Evolutionary conservation across 2,888 invertebrate species (phyloP).

Genomic region (Nemoura dubitans): DNA sequence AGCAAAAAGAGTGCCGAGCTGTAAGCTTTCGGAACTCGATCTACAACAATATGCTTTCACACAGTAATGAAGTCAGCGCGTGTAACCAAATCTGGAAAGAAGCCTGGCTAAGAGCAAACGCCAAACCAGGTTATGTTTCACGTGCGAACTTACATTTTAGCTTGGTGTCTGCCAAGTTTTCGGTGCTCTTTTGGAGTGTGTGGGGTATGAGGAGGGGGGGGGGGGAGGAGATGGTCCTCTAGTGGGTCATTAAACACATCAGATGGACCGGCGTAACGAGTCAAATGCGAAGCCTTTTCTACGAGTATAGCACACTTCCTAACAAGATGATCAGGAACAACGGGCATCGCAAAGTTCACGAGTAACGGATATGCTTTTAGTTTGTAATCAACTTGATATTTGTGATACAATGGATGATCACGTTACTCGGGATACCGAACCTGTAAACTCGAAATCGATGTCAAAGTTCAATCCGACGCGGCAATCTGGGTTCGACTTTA

Average conservation of each 20-base stretch:
- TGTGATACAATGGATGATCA: neutral
- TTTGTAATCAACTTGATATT: neutral
- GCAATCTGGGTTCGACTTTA: neutral
- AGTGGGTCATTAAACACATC: neutral
- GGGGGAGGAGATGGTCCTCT: neutral
- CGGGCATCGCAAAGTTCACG: neutral
- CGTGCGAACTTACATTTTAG: neutral
- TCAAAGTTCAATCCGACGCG: neutral
- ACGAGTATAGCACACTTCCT: neutral
- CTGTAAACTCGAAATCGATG: neutral
- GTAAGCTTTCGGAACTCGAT: neutral
- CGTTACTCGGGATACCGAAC: neutral
- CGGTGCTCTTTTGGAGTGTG: neutral
- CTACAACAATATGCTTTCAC: neutral
- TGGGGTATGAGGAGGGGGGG: neutral
- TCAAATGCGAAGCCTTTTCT: neutral
- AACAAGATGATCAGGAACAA: neutral
- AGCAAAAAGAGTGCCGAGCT: neutral
- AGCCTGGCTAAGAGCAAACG: neutral
- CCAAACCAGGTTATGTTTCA: neutral
- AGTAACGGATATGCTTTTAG: slow-evolving; percentile 12
- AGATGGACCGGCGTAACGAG: neutral
- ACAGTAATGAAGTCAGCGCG: neutral
- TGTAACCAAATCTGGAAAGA: slow-evolving; percentile 12
- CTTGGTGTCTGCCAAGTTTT: neutral